Evolutionary conservation across 2,797 vertebrate genomes (phyloP), one percentile per base, ranked within the genome.

Genomic region (Australoheros facetus): DNA sequence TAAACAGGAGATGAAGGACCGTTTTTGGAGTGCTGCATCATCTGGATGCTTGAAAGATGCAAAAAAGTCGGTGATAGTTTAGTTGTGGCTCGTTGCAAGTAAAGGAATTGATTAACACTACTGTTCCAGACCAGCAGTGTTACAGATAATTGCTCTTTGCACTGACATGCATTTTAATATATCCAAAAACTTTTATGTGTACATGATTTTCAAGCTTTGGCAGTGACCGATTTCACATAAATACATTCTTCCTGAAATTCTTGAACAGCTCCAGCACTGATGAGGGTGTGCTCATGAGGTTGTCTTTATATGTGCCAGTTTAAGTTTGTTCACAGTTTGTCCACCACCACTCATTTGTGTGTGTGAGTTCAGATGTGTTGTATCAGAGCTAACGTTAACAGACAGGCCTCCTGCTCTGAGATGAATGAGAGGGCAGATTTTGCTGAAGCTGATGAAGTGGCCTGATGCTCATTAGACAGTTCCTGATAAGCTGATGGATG

Each of bases 371-470:
- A 10, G 14, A 28, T 55, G 45, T 60, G 53, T 60, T 17, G 56
- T 19, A 72, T 87, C 74, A 17, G 42, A 7, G 60, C n/a, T 76
- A 88, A 75, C 78, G 3, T 73, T 88, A 86, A 88, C 85, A 80
- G 85, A 85, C 89, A 91, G 85, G 75, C 77, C 82, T 89, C 83
- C 83, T 39, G 79, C 88, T 85, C 82, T 4, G 70, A 86, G 90
- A 93, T 10, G 79, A 78, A 93, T 92, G 90, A 93, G 86, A 80
- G 80, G 87, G 78, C 85, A 87, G 84, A 89, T 90, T 87, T 86
- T 45, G 75, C 28, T 91, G 92, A 93, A 84, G 82, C 87, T 90
- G 89, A 92, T 92, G 86, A 93, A 90, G 89, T 84, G 79, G 74
- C 85, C 86, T 64, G 80, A 84, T 75, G 86, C 85, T 90, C 83